Conservation (phyloP, 2,113 vertebrate species). For the Sinosuthora webbiana region DNA sequence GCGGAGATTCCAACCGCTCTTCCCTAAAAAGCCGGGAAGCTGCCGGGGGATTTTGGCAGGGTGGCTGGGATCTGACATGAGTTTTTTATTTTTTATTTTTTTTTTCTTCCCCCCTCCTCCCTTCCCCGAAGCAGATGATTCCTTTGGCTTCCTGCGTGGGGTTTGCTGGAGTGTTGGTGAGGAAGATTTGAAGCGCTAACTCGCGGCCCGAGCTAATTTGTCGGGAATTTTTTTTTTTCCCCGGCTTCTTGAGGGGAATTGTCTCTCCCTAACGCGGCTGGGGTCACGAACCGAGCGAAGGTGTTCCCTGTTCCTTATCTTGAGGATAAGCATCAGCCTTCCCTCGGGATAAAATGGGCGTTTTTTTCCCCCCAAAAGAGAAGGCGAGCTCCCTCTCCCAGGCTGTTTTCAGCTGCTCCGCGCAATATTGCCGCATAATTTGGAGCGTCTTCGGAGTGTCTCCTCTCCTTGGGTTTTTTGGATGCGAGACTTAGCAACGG, state of each 20-base stretch:
- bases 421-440: constrained; percentile 42
- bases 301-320: too few relatives aligned
- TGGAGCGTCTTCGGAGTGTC: constrained; percentile 45
- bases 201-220: not conserved
- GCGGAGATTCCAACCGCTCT: constrained; percentile 24
- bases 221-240: too few relatives aligned
- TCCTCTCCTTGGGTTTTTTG: constrained; percentile 43
- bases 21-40: constrained; percentile 19
- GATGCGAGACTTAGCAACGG: constrained; percentile 70
- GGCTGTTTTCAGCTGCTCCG: constrained; percentile 7
- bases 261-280: too few relatives aligned
- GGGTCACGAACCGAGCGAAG: too few relatives aligned
- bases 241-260: too few relatives aligned
- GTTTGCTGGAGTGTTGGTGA: not conserved
- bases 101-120: too few relatives aligned
- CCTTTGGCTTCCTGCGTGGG: not conserved
- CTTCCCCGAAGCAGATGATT: not conserved
- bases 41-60: constrained; percentile 36
- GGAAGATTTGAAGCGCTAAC: not conserved
- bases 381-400: not conserved
- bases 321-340: too few relatives aligned
- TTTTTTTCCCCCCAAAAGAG: too few relatives aligned
- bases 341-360: too few relatives aligned
- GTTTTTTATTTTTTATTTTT: not conserved
- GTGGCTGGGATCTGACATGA: constrained; percentile 1